Conservation (phyloP, 2,797 vertebrate genomes). For the Leptoclinus maculatus region DNA sequence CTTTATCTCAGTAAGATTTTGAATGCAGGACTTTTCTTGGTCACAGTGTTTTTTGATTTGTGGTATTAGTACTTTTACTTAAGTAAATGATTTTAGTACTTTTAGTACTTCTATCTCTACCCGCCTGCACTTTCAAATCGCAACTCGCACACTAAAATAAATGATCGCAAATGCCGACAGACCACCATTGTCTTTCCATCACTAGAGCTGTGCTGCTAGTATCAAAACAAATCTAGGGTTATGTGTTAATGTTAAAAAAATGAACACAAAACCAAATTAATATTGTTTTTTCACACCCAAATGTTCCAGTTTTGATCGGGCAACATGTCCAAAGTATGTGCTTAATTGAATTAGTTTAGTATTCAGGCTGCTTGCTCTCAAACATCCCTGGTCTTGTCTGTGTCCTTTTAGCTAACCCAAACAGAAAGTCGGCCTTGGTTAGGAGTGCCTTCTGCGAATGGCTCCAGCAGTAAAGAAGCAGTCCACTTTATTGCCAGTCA, state of each 20-base stretch:
- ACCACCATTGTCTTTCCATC: too few species aligned
- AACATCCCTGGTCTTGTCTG: slow-evolving; percentile 6
- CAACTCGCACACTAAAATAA: too few species aligned
- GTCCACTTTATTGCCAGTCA: slow-evolving; percentile 72
- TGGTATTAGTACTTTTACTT: too few species aligned
- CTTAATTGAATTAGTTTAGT: not conserved
- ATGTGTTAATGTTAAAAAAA: not conserved
- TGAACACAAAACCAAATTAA: too few species aligned
- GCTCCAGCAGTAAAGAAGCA: slow-evolving; percentile 23
- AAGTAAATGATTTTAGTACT: too few species aligned
- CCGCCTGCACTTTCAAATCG: too few species aligned
- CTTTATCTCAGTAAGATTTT: too few species aligned
- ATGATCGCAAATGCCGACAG: too few species aligned
- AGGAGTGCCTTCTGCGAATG: not conserved
- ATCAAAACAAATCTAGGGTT: not conserved
- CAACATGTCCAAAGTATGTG: not conserved
- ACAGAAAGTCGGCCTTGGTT: slow-evolving; percentile 54
- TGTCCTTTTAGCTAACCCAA: slow-evolving; percentile 57
- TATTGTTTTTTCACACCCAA: not conserved
- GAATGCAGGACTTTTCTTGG: too few species aligned
- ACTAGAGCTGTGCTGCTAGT: too few species aligned
- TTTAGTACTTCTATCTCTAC: too few species aligned
- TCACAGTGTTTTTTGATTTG: too few species aligned
- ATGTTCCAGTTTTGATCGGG: not conserved
- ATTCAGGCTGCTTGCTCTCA: not conserved